Evolutionary conservation across 2,797 vertebrate genomes (phyloP), one percentile per base, ranked within the genome.

Genomic region (Hephaestus fuliginosus): DNA sequence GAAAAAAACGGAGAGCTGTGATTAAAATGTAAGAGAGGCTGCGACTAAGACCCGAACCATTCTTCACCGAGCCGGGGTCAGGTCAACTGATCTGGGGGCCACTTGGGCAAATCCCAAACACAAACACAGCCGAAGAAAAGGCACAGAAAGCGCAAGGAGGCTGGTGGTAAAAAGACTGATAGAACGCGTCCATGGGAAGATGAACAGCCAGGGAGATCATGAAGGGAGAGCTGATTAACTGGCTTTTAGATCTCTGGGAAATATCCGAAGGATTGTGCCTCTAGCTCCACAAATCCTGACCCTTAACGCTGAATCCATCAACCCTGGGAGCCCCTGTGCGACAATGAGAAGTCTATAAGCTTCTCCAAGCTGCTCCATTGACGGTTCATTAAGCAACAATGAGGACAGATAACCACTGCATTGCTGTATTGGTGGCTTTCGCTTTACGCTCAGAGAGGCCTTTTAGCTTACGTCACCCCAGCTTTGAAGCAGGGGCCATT

Each of bases 51-150:
- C 81, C 74, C 30, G 0, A 61, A 63, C 77, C 82, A 89, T 94
- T 95, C 92, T 90, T 76, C 7, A 56, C 64, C 83, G 70, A 92
- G 79, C 93, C 33, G 87, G 89, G 90, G 85, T 88, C 90, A 94
- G 96, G 96, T 95, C 95, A 94, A 51, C 95, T 95, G 96, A 97
- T 96, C 95, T 95, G 83, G 91, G 89, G 94, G 91, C 91, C 90
- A 95, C 91, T 91, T 80, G 88, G 83, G 90, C 84, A 94, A 94
- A 95, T 94, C 95, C 94, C 89, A 95, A 93, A 94, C 82, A 93
- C 92, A 94, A 95, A 96, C 80, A 96, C 76, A 20, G 85, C 74
- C 80, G 86, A 91, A 91, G 92, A 95, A 92, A 86, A 86, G 76
- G 88, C 82, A 72, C 70, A 84, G 86, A 91, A 85, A 91, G 87